Base-by-base conservation (phyloP, 2,888 invertebrate species). In the Arrhopalites spinosus region DNA sequence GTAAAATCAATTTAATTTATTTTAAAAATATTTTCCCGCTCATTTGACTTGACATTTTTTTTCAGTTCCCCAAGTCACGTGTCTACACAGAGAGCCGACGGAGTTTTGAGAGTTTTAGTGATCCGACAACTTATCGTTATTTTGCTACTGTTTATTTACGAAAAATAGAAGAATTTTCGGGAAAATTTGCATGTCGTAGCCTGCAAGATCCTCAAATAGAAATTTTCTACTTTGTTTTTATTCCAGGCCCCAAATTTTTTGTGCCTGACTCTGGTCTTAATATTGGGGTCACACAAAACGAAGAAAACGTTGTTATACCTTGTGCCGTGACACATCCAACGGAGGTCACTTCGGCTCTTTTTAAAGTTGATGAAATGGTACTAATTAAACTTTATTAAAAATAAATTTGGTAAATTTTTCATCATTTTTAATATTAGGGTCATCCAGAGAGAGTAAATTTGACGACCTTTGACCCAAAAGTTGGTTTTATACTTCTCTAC, bases 241-340 rank as follows among this genome's bases (percentile, higher is more conserved):
- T 61, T 25, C 61, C 20, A 61, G 61, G 61, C 2, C 61, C 61
- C 2, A 61, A 61, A 25, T 61, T 61, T 25, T 61, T 61, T 13
- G 61, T 61, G 3, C 2, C 61, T 2, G 61, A 61, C 13, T 23
- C 61, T 13, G 61, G 61, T 25, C 61, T 25, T 23, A 25, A 2
- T 25, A 20, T 25, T 20, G 61, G 61, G 25, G 36, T 11, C 36
- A 61, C 2, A 23, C 2, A 13, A 13, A 1, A 61, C 23, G 23
- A 13, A n/a, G 61, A 61, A 25, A 23, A 25, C 2, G 11, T 61
- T 2, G 5, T 13, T 2, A 61, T 61, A 13, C 61, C 61, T 23
- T 61, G 61, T 25, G 23, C 61, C 2, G 27, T 61, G 8, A 25
- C 61, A 15, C 61, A 61, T 61, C 15, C 20, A 13, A 25, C 13